Evolutionary conservation across 2,888 invertebrate species (phyloP).

Genomic region (Ceramica pisi): DNA sequence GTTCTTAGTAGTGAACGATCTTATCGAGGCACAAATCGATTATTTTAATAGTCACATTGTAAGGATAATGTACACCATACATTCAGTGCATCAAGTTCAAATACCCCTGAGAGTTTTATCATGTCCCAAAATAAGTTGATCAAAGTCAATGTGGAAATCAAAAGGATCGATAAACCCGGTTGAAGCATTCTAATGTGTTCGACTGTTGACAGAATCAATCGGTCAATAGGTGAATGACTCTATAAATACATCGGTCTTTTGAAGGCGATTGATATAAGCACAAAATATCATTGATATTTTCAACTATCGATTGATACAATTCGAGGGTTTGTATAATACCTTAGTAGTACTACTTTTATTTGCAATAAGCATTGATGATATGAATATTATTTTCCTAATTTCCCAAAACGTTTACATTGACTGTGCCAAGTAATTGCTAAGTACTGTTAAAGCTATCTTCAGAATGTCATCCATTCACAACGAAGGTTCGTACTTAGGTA

Average conservation of each 20-base stretch:
- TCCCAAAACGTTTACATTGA: conserved; percentile 37
- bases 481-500: conserved; percentile 30
- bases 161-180: conserved; percentile 5
- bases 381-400: conserved; percentile 30
- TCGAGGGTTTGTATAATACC: conserved; percentile 26
- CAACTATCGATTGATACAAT: conserved; percentile 22
- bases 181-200: neutral
- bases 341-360: conserved; percentile 10
- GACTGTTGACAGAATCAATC: conserved; percentile 13
- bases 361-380: conserved; percentile 44
- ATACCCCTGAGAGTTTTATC: conserved; percentile 2
- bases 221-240: neutral
- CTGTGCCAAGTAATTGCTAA: conserved; percentile 48
- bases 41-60: conserved; percentile 37
- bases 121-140: conserved; percentile 12
- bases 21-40: conserved; percentile 32
- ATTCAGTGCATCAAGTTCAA: conserved; percentile 33
- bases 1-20: conserved; percentile 6
- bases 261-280: conserved; percentile 5
- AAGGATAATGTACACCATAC: conserved; percentile 3
- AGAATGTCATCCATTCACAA: conserved; percentile 50
- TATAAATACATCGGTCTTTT: neutral
- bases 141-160: conserved; percentile 15
- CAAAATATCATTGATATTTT: conserved; percentile 10
- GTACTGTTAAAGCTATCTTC: conserved; percentile 54